Evolutionary conservation across 2,113 vertebrate species (phyloP).

Genomic region (Oenanthe melanoleuca): DNA sequence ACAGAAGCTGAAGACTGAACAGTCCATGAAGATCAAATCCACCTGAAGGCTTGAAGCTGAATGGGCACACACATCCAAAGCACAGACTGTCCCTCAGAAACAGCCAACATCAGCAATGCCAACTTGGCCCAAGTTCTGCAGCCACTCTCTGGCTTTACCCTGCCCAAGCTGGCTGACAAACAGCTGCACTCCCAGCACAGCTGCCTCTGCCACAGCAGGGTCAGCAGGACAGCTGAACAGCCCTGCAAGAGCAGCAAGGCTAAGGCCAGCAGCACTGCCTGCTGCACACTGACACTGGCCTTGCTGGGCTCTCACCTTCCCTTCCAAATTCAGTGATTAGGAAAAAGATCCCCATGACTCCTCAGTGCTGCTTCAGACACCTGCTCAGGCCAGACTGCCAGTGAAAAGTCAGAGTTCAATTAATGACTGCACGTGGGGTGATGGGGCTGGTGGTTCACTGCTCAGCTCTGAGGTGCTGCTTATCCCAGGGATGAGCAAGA

Average conservation of each 20-base stretch:
- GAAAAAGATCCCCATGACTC: background rate
- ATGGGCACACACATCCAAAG: background rate
- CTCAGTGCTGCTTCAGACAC: background rate
- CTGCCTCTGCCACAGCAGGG: background rate
- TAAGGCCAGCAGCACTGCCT: background rate
- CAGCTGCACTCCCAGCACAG: background rate
- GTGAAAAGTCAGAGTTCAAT: background rate
- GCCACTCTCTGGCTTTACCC: background rate
- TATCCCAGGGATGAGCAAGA: background rate
- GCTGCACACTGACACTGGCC: background rate
- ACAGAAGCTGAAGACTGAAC: background rate
- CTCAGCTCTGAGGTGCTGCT: background rate
- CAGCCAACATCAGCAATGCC: background rate
- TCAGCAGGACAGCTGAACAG: background rate
- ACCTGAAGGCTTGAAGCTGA: background rate
- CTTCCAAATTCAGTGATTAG: background rate
- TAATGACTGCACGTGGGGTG: fast-evolving
- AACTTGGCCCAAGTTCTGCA: background rate
- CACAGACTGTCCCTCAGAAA: background rate
- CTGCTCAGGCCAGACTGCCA: background rate
- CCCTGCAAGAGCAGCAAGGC: background rate
- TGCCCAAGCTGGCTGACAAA: background rate
- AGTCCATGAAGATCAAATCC: background rate
- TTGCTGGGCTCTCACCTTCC: background rate
- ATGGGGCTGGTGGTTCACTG: background rate